phyloP scores from a whole-genome alignment of 2,797 vertebrate genomes.

The Arrhamphus sclerolepis region DNA sequence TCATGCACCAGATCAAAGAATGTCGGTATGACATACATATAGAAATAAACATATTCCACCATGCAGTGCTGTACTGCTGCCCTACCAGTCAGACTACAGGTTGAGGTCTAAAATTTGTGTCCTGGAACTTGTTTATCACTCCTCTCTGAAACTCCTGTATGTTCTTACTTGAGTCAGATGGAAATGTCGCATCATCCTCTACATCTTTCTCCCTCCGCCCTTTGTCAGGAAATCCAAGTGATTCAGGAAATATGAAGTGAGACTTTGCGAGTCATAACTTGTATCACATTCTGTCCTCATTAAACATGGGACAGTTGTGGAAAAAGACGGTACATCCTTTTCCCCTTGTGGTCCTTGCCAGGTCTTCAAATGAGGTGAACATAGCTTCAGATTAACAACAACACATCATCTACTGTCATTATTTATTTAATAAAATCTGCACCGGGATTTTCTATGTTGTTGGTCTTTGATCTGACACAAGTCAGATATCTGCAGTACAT shows the following conservation, averaged over 20 bases:
- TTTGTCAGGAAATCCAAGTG: no score
- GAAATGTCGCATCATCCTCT: constrained; percentile 25
- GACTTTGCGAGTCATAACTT: constrained; percentile 6
- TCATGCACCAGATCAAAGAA: constrained; percentile 41
- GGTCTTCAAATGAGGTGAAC: no score
- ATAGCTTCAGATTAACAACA: no score
- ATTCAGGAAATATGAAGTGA: not conserved
- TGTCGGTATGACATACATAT: constrained; percentile 23
- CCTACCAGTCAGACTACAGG: constrained; percentile 26
- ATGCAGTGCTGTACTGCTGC: constrained; percentile 40
- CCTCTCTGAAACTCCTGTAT: constrained; percentile 9
- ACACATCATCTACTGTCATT: no score
- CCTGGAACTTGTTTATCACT: constrained; percentile 11
- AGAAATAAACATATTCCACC: constrained; percentile 36
- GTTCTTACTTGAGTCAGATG: constrained; percentile 5
- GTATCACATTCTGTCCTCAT: no score
- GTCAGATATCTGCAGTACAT: no score
- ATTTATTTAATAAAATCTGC: no score
- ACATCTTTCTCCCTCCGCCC: not conserved
- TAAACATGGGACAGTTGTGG: no score
- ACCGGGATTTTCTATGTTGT: no score
- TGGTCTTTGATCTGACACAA: no score
- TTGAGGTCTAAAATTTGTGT: constrained; percentile 49
- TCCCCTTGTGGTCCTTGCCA: no score
- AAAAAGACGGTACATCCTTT: no score